These are phyloP conservation scores for Tolmerus cingulatus DNA, from an alignment of 2,888 invertebrate species.

Conservation along the genomic window DNA sequence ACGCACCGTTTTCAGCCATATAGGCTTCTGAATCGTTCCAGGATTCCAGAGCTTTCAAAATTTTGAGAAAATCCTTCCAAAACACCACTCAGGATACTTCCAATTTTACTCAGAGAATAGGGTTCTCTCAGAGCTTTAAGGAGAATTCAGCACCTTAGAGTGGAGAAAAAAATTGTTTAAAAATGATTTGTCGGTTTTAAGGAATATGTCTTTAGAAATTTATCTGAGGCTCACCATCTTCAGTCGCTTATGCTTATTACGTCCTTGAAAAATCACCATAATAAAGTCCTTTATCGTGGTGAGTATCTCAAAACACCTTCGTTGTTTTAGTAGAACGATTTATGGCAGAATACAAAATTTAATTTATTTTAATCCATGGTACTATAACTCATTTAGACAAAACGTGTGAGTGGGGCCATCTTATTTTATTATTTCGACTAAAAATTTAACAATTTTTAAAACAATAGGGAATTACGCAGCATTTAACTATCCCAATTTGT, in stretches of 20 bases:
- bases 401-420: neutral
- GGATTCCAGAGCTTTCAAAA: neutral
- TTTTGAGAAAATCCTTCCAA: neutral
- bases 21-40: neutral
- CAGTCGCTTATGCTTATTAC: neutral
- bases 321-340: neutral
- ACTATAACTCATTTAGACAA: neutral
- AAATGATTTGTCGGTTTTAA: neutral
- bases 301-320: neutral
- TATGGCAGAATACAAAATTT: neutral
- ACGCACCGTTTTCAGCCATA: neutral
- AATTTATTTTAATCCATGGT: neutral
- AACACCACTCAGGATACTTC: neutral
- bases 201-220: neutral
- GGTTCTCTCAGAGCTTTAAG: neutral
- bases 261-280: neutral
- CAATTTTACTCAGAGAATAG: neutral
- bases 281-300: neutral
- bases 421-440: neutral
- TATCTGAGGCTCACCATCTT: neutral
- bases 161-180: neutral
- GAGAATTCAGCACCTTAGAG: neutral
- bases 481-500: neutral
- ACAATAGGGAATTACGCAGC: neutral
- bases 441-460: neutral